Conservation (phyloP, 1,140 invertebrate species). For the Episyrphus balteatus region DNA sequence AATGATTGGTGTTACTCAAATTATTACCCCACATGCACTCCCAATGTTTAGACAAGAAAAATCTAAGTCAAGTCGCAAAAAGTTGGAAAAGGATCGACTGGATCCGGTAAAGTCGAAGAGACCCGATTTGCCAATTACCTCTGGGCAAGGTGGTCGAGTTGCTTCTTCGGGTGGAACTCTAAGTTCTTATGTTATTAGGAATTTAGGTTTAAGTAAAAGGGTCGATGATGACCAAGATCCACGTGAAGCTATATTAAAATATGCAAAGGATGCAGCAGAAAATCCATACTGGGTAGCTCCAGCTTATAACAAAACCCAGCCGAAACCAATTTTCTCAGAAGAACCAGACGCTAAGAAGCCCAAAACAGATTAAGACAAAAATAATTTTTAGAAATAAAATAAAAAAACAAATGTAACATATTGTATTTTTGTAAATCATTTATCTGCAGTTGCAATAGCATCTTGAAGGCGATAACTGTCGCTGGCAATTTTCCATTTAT, state of each 20-base stretch:
- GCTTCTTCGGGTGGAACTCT: constrained; percentile 91
- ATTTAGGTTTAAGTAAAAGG: constrained; percentile 85
- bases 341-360: constrained; percentile 14
- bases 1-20: constrained; percentile 79
- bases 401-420: no score
- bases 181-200: constrained; percentile 93
- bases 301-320: constrained; percentile 79
- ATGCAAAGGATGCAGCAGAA: constrained; percentile 91
- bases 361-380: constrained; percentile 4
- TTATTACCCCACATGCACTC: constrained; percentile 95
- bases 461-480: constrained; percentile 72
- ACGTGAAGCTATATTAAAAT: constrained; percentile 90
- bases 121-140: constrained; percentile 95
- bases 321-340: constrained; percentile 57
- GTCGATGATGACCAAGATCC: constrained; percentile 95
- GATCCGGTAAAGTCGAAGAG: constrained; percentile 86
- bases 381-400: background rate
- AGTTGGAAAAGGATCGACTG: constrained; percentile 81
- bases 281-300: constrained; percentile 96
- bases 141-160: constrained; percentile 76
- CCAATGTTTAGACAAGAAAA: constrained; percentile 91
- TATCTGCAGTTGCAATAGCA: constrained; percentile 1
- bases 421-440: no score
- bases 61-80: constrained; percentile 77
- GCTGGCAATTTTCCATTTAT: constrained; percentile 82